Conservation (phyloP, 2,888 invertebrate genomes). For the Tinea pellionella region DNA sequence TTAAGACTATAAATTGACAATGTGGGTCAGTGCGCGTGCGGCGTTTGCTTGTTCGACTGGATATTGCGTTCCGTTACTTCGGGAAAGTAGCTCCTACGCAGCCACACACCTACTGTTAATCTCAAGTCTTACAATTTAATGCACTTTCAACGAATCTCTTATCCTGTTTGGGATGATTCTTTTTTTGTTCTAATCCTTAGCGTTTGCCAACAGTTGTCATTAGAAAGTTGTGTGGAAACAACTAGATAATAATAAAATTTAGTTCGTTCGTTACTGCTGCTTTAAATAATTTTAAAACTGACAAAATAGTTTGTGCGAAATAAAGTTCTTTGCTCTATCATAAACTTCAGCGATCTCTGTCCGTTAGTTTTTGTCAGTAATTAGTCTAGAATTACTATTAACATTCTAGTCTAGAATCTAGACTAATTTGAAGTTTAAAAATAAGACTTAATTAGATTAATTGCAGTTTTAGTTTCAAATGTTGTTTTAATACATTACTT, state of each 20-base stretch:
- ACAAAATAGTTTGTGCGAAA: neutral
- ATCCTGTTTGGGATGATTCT: neutral
- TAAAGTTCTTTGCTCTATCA: neutral
- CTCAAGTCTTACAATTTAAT: constrained; percentile 4
- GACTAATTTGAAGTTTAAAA: neutral
- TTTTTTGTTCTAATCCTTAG: constrained; percentile 3
- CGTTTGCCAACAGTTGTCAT: neutral
- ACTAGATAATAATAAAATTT: neutral
- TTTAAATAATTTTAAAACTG: neutral
- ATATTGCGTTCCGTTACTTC: constrained; percentile 26
- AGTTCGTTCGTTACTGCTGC: too few species aligned
- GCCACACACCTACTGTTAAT: constrained; percentile 14
- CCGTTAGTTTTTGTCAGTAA: neutral
- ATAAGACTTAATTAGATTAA: neutral
- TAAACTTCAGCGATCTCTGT: neutral
- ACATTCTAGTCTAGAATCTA: neutral
- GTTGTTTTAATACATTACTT: too few species aligned
- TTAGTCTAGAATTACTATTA: constrained; percentile 6
- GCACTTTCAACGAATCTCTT: neutral
- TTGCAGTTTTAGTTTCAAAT: neutral
- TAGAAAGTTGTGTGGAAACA: neutral
- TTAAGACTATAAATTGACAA: neutral
- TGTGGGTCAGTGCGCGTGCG: neutral
- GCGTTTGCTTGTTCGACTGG: constrained; percentile 2
- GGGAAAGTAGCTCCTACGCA: constrained; percentile 31